These are phyloP conservation scores for Mastigias papua DNA, from an alignment of 30 jellyfish, hydroid and myxozoan species.

Conservation along the genomic window DNA sequence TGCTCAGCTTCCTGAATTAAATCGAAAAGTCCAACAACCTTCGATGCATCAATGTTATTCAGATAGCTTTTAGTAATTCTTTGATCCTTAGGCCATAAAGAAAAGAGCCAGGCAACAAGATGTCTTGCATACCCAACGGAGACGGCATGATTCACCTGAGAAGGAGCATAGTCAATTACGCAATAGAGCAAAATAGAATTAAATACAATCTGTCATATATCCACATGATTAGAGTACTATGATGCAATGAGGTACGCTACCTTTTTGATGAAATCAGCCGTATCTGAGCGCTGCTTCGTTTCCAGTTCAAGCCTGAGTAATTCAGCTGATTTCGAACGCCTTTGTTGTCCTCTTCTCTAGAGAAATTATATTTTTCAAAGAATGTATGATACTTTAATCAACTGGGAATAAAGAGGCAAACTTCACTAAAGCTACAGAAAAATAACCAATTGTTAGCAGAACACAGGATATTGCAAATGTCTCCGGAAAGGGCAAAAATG, in stretches of 20 bases:
- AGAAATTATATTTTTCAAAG: no score
- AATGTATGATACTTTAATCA: no score
- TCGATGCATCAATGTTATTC: constrained; percentile 81
- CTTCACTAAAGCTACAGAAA: no score
- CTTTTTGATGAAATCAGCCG: constrained; percentile 78
- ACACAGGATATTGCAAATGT: no score
- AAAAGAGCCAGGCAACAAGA: constrained; percentile 90
- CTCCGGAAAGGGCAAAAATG: no score
- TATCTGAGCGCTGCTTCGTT: constrained; percentile 46
- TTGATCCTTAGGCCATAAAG: constrained; percentile 84
- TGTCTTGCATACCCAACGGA: constrained; percentile 95
- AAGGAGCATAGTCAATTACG: neutral
- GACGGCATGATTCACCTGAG: constrained; percentile 92
- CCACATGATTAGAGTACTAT: neutral
- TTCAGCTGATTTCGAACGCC: constrained; percentile 85
- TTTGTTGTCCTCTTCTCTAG: constrained; percentile 86
- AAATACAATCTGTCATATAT: no score
- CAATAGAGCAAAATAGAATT: no score
- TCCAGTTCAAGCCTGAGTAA: constrained; percentile 79
- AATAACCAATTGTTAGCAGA: no score
- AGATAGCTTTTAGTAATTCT: constrained; percentile 51
- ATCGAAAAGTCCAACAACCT: constrained; percentile 92
- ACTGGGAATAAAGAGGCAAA: no score
- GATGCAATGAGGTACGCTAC: constrained; percentile 21
- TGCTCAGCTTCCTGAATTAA: constrained; percentile 87